Base-by-base conservation (phyloP, 2,797 vertebrate species). In the Sebastes minor region DNA sequence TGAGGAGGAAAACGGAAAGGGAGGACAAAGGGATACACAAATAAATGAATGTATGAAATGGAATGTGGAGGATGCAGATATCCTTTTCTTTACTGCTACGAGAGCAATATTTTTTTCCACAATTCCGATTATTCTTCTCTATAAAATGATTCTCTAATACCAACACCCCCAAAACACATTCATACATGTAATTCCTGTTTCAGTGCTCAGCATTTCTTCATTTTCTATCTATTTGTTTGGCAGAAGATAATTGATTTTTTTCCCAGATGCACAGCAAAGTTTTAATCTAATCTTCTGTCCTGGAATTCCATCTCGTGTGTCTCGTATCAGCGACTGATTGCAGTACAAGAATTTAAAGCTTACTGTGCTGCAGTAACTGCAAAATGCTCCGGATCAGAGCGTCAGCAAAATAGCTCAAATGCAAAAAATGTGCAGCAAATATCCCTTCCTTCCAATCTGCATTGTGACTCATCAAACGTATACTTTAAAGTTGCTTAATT, bases 271-370 rank as follows among this genome's bases (percentile, higher is more conserved):
- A 35, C 10, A 3, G 70, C 27, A 72, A 65, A 78, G 32, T 87
- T 79, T 32, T 49, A 46, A 85, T 83, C 57, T 56, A 70, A 73
- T 89, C 75, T 70, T 30, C 22, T 59, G 46, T 61, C 22, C 16
- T 71, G 67, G 62, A 80, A 78, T 32, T 71, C 74, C 56, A 27
- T 76, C 38, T 57, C 6, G 59, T 8, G 2, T 81, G 28, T 80
- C 79, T 82, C 49, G 38, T 61, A 70, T 76, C 57, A 60, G 61
- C 0, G n/a, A 2, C 30, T 66, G 70, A 74, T 63, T 61, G 46
- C 33, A 32, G 46, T 5, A 55, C 22, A 66, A 23, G 20, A 53
- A 59, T 66, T 28, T 63, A n/a, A 62, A 72, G n/a, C 59, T 33
- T 13, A 23, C 56, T 52, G 22, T 35, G 60, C 74, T 38, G 32